Base-by-base conservation (phyloP, 2,113 vertebrate species). In the Trogon surrucura region DNA sequence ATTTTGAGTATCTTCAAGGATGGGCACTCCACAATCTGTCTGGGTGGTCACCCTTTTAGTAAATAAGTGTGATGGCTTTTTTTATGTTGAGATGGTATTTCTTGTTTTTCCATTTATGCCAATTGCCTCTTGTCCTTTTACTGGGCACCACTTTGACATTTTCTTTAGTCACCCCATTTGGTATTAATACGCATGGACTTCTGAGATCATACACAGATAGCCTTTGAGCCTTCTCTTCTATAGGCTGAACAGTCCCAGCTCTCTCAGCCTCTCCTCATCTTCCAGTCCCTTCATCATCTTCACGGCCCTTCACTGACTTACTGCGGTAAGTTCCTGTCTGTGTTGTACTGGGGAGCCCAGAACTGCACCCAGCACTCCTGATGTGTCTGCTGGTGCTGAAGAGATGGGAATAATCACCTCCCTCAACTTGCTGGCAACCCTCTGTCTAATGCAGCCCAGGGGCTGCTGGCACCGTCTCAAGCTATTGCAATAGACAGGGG, bases 381-480 rank as follows among this genome's bases (percentile, higher is more conserved):
- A 48, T 36, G 12, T 50, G 45, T 79, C 85, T 80, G 57, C 51
- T 15, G 44, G 62, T 69, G 47, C 71, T 73, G 53, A 87, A 54
- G 27, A 88, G 71, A 86, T 45, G 45, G 23, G 45, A 93, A 71
- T 85, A 66, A 91, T 74, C 67, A 23, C 47, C 26, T 92, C 44
- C 17, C n/a, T 91, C 1, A 0, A 30, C 75, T 60, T 81, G 26
- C 80, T 80, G 69, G 51, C 6, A 27, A 88, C 60, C 51, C 32
- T 91, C 61, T 81, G 88, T 47, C 47, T 78, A 84, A 67, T 15
- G 60, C 83, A 95, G 69, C 56, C 56, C 61, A 67, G 58, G 30
- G 75, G 80, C 77, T 95, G 61, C 80, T 93, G 86, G 83, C 88
- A 93, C 84, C 89, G n/a, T 93, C 54, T 67, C 67, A 83, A 93